Evolutionary conservation across 2,888 invertebrate species (phyloP).

Genomic region (Plagodis pulveraria): DNA sequence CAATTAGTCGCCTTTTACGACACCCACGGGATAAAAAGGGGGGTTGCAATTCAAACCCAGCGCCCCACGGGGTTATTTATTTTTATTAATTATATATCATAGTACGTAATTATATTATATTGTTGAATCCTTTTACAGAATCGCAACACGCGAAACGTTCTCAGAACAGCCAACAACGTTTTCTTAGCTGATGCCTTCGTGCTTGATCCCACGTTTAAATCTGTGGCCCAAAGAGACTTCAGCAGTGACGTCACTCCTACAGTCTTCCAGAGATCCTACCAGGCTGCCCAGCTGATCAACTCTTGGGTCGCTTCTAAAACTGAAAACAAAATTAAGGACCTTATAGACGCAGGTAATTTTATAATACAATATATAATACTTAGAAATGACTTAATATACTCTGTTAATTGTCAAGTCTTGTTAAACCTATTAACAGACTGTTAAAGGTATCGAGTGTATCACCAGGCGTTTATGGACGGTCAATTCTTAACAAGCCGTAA

Average conservation of each 20-base stretch:
- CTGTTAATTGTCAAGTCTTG: too few species aligned
- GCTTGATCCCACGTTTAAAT: constrained; percentile 59
- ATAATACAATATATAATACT: background rate
- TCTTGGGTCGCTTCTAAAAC: constrained; percentile 89
- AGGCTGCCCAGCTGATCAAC: constrained; percentile 87
- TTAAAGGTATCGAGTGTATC: too few species aligned
- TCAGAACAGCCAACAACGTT: constrained; percentile 69
- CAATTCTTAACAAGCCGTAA: too few species aligned
- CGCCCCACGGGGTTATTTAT: too few species aligned
- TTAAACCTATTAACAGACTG: too few species aligned
- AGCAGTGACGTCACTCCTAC: constrained; percentile 82
- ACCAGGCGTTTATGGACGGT: too few species aligned
- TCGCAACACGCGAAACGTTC: constrained; percentile 59
- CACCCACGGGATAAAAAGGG: too few species aligned
- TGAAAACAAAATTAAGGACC: constrained; percentile 86
- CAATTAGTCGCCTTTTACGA: too few species aligned
- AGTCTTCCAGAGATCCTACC: constrained; percentile 78
- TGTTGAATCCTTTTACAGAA: constrained; percentile 53
- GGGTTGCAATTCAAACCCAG: too few species aligned
- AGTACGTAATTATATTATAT: too few species aligned
- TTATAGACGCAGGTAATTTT: constrained; percentile 82
- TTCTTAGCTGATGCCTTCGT: constrained; percentile 62
- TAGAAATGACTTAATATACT: too few species aligned
- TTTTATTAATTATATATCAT: too few species aligned
- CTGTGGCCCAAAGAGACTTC: constrained; percentile 71